phyloP scores from a whole-genome alignment of 2,113 vertebrate genomes.

The Apaloderma vittatum region DNA sequence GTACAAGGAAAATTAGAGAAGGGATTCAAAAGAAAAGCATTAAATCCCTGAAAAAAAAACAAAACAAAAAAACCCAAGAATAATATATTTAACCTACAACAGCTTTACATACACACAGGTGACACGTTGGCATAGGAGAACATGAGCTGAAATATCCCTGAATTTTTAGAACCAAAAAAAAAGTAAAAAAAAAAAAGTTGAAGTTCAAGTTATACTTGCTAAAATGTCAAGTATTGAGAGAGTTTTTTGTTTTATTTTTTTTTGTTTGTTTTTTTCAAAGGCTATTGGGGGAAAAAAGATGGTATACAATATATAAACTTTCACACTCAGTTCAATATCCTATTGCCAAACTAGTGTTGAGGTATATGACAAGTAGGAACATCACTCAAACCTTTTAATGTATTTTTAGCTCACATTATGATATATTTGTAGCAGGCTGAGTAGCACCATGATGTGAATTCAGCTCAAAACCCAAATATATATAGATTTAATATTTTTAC shows the following conservation, averaged over 20 bases:
- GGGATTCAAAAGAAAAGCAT: slow-evolving; percentile 83
- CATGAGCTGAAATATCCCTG: slow-evolving; percentile 95
- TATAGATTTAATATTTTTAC: slow-evolving; percentile 87
- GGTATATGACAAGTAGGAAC: slow-evolving; percentile 96
- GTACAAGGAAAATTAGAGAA: slow-evolving; percentile 80
- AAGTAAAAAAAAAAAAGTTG: slow-evolving; percentile 76
- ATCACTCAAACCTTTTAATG: slow-evolving; percentile 89
- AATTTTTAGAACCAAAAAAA: slow-evolving; percentile 87
- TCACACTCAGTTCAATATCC: slow-evolving; percentile 84
- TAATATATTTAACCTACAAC: slow-evolving; percentile 79
- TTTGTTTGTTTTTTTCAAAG: slow-evolving; percentile 61
- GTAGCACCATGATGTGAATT: slow-evolving; percentile 97
- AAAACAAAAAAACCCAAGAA: slow-evolving; percentile 53
- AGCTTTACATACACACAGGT: slow-evolving; percentile 84
- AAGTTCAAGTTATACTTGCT: slow-evolving; percentile 94
- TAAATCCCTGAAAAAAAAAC: slow-evolving; percentile 73
- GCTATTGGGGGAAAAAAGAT: slow-evolving; percentile 77
- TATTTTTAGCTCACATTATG: slow-evolving; percentile 91
- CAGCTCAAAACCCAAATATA: slow-evolving; percentile 88
- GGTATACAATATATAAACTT: slow-evolving; percentile 82
- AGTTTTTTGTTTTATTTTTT: slow-evolving; percentile 50
- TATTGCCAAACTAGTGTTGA: slow-evolving; percentile 99
- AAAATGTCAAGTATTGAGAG: slow-evolving; percentile 87
- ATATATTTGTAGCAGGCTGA: slow-evolving; percentile 88
- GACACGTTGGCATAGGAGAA: slow-evolving; percentile 84